These are phyloP conservation scores for Drosophila serrata DNA, from an alignment of 1,140 invertebrate species.

Conservation along the genomic window DNA sequence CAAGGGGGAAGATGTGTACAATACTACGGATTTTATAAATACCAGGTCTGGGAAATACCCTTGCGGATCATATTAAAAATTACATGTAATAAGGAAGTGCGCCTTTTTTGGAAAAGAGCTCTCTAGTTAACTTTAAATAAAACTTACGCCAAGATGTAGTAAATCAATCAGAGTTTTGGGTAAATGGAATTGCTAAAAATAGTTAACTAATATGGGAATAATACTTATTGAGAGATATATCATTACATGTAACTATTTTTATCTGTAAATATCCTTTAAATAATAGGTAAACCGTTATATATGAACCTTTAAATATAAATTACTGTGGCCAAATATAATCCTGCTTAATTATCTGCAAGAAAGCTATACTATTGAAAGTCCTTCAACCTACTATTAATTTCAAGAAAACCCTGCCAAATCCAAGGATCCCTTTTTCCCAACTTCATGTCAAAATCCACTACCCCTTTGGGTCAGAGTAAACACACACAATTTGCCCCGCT, in stretches of 20 bases:
- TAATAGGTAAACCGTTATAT: background rate
- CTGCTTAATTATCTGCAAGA: too few species aligned
- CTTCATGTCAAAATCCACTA: conserved; percentile 2
- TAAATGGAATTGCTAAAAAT: background rate
- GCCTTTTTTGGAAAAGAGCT: too few species aligned
- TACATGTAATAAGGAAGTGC: background rate
- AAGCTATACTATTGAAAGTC: too few species aligned
- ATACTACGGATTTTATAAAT: background rate
- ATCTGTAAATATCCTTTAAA: background rate
- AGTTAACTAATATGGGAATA: background rate
- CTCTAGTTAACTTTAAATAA: background rate
- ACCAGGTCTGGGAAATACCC: conserved; percentile 4
- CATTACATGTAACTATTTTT: too few species aligned
- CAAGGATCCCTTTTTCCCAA: background rate
- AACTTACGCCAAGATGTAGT: background rate
- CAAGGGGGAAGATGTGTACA: background rate
- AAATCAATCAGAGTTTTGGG: background rate
- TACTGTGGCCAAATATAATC: background rate
- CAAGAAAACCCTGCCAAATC: too few species aligned
- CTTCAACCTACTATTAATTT: background rate
- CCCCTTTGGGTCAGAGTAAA: conserved; percentile 17
- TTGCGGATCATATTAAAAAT: conserved; percentile 5
- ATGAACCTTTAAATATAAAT: background rate
- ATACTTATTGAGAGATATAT: background rate
- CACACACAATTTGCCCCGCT: conserved; percentile 71